Conservation (phyloP, 2,888 invertebrate species). For the Idaea aversata region DNA sequence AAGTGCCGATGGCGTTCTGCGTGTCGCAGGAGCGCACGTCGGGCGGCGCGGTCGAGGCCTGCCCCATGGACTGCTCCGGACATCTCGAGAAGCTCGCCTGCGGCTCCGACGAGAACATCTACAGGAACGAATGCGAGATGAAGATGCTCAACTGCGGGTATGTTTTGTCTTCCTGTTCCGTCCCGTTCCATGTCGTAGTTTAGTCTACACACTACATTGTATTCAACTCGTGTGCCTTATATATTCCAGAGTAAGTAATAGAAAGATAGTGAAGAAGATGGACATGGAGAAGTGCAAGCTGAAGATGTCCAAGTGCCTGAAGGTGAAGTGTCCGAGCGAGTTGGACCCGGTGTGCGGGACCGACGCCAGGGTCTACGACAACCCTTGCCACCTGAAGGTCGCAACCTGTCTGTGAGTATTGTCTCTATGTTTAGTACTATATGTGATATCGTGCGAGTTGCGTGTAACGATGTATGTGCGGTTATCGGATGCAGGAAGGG, state of each 20-base stretch:
- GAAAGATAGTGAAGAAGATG: slow-evolving; percentile 83
- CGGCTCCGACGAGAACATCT: slow-evolving; percentile 93
- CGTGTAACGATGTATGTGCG: too few species aligned
- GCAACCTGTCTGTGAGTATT: slow-evolving; percentile 90
- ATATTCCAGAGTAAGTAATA: slow-evolving; percentile 61
- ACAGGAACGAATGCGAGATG: slow-evolving; percentile 93
- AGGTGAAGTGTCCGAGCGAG: slow-evolving; percentile 85
- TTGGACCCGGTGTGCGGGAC: slow-evolving; percentile 93
- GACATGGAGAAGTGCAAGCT: slow-evolving; percentile 90
- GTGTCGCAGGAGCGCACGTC: slow-evolving; percentile 88
- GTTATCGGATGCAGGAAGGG: slow-evolving; percentile 81
- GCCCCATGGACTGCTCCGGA: slow-evolving; percentile 87
- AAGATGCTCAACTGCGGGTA: slow-evolving; percentile 94
- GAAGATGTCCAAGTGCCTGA: slow-evolving; percentile 87
- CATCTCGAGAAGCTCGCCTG: slow-evolving; percentile 88
- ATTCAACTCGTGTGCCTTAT: background rate
- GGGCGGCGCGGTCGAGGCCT: slow-evolving; percentile 81
- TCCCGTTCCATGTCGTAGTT: too few species aligned
- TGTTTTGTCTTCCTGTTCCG: slow-evolving; percentile 38
- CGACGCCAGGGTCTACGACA: slow-evolving; percentile 91
- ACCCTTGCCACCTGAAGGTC: slow-evolving; percentile 89
- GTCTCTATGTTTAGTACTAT: background rate
- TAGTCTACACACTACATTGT: background rate
- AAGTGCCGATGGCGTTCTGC: slow-evolving; percentile 94
- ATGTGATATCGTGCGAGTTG: too few species aligned